Conservation (phyloP, 2,888 invertebrate species). For the Sarcophaga rosellei region DNA sequence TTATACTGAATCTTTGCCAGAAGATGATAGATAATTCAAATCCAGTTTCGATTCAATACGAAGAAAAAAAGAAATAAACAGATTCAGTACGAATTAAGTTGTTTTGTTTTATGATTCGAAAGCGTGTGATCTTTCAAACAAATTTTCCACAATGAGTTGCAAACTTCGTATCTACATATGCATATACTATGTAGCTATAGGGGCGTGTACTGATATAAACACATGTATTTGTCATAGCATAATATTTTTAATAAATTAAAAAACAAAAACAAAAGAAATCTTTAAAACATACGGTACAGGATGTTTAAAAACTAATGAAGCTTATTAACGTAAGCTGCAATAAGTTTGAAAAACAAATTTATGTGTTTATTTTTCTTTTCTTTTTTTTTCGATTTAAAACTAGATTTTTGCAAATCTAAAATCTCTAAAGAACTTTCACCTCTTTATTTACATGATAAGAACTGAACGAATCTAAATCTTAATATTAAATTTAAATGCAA, state of each 20-base stretch:
- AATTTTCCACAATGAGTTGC: slow-evolving; percentile 4
- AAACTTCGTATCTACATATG: background rate
- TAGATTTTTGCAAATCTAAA: slow-evolving; percentile 28
- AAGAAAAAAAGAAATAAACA: too few species aligned
- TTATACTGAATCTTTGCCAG: background rate
- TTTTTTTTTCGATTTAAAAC: slow-evolving; percentile 23
- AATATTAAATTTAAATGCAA: background rate
- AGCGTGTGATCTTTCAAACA: background rate
- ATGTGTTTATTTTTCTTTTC: background rate
- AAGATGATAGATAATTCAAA: slow-evolving; percentile 10
- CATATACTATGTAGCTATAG: too few species aligned
- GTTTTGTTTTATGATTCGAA: background rate
- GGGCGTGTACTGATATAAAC: too few species aligned
- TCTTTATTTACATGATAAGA: slow-evolving; percentile 52
- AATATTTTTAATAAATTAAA: too few species aligned
- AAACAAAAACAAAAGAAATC: too few species aligned
- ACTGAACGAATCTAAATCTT: background rate
- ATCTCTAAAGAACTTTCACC: slow-evolving; percentile 55
- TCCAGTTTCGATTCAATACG: background rate
- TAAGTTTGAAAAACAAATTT: background rate
- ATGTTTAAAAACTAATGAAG: too few species aligned
- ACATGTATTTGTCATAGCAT: too few species aligned
- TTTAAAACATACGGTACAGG: too few species aligned
- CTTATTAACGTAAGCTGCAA: too few species aligned
- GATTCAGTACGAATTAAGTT: background rate